Percentiles rank a stretch among this genome's conserved stretches.
phyloP scores from a whole-genome alignment of 2,113 vertebrate genomes.

The Tragelaphus imberbis region DNA sequence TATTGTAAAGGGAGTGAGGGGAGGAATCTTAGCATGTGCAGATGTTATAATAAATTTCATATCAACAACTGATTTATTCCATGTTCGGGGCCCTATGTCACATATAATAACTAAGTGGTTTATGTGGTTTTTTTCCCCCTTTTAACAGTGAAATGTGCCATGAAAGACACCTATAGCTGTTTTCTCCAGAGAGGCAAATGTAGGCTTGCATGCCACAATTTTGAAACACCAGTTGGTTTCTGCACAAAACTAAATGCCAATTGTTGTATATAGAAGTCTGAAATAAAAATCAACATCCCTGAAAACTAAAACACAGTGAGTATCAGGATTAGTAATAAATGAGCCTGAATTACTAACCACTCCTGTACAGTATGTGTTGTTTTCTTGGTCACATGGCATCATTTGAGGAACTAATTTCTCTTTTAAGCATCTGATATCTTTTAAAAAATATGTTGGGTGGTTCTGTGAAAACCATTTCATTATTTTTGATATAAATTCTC shows the following conservation, averaged over 20 bases:
- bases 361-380: too few species aligned
- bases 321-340: neutral
- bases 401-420: neutral
- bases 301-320: neutral
- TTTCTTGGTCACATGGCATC: neutral
- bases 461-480: neutral
- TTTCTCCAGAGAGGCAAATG: neutral
- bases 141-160: conserved; percentile 35
- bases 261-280: neutral
- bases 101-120: neutral
- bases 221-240: neutral
- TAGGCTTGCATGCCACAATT: neutral
- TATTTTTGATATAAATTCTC: neutral
- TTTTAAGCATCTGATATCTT: neutral
- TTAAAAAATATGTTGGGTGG: neutral
- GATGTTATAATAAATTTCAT: neutral
- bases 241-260: conserved; percentile 17
- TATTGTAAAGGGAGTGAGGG: neutral
- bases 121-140: neutral
- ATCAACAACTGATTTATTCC: neutral
- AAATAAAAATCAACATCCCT: neutral
- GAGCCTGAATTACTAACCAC: neutral
- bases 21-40: neutral
- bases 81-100: neutral
- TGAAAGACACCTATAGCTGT: conserved; percentile 14